These are phyloP conservation scores for Microcebus ravelobensis DNA, from an alignment of 2,113 vertebrate species.

Conservation along the genomic window DNA sequence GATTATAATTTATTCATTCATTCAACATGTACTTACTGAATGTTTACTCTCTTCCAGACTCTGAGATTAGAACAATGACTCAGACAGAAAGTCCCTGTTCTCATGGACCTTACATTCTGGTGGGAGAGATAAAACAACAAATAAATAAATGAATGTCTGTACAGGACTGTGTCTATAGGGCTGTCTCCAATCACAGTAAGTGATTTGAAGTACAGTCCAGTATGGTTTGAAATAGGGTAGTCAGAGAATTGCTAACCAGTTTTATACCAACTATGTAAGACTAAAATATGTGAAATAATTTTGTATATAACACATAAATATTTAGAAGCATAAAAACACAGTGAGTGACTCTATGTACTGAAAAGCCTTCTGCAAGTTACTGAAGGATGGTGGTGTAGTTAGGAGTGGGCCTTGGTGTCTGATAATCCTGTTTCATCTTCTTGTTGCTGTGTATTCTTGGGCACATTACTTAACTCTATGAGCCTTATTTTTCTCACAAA, in stretches of 20 bases:
- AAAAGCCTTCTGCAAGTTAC: not conserved
- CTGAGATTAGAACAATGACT: not conserved
- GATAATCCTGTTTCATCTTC: fast-evolving
- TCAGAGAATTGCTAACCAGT: not conserved
- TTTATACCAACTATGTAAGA: not conserved
- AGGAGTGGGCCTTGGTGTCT: not conserved
- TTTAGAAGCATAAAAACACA: not conserved
- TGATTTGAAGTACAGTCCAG: not conserved
- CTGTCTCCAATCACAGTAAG: not conserved
- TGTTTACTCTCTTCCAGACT: not conserved
- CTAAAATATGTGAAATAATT: not conserved
- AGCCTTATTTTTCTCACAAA: not conserved
- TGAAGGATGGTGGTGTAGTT: not conserved
- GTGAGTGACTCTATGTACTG: not conserved
- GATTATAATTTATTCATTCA: not conserved
- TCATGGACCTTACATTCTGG: not conserved
- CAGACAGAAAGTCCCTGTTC: not conserved
- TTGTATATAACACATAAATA: no score
- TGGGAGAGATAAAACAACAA: not conserved
- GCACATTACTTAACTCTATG: not conserved
- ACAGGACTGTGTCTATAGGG: not conserved
- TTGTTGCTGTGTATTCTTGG: not conserved
- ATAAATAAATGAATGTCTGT: not conserved
- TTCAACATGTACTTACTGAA: not conserved
- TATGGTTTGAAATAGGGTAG: not conserved